Percentiles rank a stretch among this genome's conserved stretches.
phyloP scores from a whole-genome alignment of 2,797 vertebrate species.

The Garrulus glandarius region DNA sequence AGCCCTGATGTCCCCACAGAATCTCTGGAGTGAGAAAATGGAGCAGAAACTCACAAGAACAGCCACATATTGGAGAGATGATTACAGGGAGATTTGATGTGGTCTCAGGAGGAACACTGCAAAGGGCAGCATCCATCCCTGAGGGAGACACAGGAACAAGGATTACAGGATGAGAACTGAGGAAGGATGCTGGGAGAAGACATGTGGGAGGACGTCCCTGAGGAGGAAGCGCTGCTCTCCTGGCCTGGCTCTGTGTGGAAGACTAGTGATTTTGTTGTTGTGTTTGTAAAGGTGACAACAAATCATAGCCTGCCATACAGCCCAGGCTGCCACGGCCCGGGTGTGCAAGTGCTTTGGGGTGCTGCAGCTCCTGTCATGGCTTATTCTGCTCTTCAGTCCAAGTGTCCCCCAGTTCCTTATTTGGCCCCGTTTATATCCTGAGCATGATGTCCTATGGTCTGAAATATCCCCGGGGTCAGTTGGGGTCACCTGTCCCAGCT shows the following conservation, averaged over 20 bases:
- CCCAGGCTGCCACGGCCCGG: constrained; percentile 43
- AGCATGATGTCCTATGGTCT: neutral
- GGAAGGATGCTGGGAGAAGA: neutral
- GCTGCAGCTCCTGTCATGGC: neutral
- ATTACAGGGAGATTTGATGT: neutral
- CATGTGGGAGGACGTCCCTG: neutral
- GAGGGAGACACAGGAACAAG: neutral
- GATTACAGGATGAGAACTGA: neutral
- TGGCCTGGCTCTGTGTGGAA: constrained; percentile 86
- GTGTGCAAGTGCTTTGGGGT: neutral
- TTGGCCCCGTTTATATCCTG: neutral
- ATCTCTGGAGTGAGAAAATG: neutral
- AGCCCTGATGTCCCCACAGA: neutral
- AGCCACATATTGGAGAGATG: neutral
- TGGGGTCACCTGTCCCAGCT: neutral
- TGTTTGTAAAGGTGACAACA: constrained; percentile 84
- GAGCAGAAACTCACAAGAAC: neutral
- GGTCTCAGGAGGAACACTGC: neutral
- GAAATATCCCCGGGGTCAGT: neutral
- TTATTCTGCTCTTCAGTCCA: neutral
- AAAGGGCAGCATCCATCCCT: neutral
- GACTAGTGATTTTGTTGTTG: constrained; percentile 99
- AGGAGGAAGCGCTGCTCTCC: neutral
- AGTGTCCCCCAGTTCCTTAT: neutral
- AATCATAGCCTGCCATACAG: constrained; percentile 89